phyloP scores from a whole-genome alignment of 2,113 vertebrate species.

The Garra rufa region DNA sequence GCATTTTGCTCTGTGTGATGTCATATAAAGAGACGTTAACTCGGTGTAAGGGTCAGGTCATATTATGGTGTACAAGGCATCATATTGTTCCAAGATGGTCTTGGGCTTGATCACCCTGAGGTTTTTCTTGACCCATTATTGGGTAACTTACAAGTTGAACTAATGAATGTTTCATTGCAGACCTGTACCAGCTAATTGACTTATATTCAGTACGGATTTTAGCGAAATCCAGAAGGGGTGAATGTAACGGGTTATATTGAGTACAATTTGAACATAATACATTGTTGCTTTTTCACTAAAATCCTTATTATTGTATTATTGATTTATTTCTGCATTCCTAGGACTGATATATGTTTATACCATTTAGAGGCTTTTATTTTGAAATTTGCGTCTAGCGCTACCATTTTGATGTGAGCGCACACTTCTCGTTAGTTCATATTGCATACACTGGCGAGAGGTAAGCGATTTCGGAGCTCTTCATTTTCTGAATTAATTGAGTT shows the following conservation, averaged over 20 bases:
- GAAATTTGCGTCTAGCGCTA: too few relatives aligned
- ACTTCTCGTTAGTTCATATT: too few relatives aligned
- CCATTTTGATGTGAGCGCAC: too few relatives aligned
- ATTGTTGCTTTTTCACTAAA: too few relatives aligned
- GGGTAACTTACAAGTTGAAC: not conserved
- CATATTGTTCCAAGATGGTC: not conserved
- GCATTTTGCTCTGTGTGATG: not conserved
- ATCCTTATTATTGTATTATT: too few relatives aligned
- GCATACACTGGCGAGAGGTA: too few relatives aligned
- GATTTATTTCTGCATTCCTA: too few relatives aligned
- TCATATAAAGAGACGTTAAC: not conserved
- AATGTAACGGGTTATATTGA: not conserved
- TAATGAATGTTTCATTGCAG: not conserved
- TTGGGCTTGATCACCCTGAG: constrained; percentile 29
- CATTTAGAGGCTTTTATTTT: too few relatives aligned
- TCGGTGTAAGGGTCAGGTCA: not conserved
- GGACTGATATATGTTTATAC: too few relatives aligned
- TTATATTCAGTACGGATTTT: not conserved
- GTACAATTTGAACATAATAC: too few relatives aligned
- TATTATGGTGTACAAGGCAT: constrained; percentile 31
- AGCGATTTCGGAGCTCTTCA: too few relatives aligned
- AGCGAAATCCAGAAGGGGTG: constrained; percentile 20
- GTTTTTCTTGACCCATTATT: not conserved
- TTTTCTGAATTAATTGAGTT: too few relatives aligned
- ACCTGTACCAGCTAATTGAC: not conserved